phyloP scores from a whole-genome alignment of 64 coral and sea anemone genomes.

The Porites lutea region DNA sequence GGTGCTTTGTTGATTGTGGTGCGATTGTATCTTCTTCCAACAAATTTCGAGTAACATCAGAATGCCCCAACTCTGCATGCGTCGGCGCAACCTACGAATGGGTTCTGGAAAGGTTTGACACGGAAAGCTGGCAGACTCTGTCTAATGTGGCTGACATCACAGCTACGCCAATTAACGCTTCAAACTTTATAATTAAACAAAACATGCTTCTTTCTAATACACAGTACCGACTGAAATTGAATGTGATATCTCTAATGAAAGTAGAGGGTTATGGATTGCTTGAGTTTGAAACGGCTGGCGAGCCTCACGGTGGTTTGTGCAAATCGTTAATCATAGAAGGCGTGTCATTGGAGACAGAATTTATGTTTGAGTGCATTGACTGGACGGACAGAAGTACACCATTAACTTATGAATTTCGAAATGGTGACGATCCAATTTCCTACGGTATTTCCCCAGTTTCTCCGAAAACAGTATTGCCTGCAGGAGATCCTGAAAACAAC shows the following conservation, averaged over 20 bases:
- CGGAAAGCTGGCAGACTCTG: not conserved
- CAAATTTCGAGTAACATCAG: not conserved
- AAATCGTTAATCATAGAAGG: not conserved
- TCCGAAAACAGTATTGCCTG: not conserved
- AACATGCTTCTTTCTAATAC: not conserved
- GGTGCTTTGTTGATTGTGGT: constrained; percentile 20
- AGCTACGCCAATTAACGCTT: not conserved
- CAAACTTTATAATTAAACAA: not conserved
- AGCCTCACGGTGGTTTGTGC: not conserved
- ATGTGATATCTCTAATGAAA: not conserved
- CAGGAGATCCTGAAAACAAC: not conserved
- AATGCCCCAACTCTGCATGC: not conserved
- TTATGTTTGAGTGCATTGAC: not conserved
- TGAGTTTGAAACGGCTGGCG: not conserved
- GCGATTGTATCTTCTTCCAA: not conserved
- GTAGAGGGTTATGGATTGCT: not conserved
- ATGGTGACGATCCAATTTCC: not conserved
- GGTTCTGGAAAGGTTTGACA: not conserved
- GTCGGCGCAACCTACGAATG: not conserved
- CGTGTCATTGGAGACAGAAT: not conserved
- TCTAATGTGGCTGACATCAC: not conserved
- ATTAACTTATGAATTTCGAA: not conserved
- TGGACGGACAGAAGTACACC: not conserved
- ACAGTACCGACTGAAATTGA: not conserved
- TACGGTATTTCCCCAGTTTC: not conserved